These are phyloP conservation scores for Clusia tigrina DNA, from an alignment of 2,888 invertebrate species.

Conservation along the genomic window DNA sequence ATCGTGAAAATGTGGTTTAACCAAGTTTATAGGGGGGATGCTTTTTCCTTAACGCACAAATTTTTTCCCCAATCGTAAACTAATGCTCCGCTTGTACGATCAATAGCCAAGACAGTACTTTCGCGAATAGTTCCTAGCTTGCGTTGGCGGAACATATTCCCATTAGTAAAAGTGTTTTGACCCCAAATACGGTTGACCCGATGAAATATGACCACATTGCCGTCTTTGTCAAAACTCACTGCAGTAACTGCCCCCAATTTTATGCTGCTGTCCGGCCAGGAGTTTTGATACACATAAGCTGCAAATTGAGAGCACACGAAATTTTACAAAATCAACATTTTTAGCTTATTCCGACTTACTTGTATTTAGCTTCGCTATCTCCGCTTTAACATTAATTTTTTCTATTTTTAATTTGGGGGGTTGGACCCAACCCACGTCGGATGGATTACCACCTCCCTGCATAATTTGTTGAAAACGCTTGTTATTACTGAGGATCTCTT, in stretches of 20 bases:
- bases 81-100: conserved; percentile 69
- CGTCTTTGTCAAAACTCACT: conserved; percentile 77
- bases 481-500: conserved; percentile 40
- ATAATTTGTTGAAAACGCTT: conserved; percentile 60
- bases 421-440: conserved; percentile 54
- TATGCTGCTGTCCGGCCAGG: conserved; percentile 68
- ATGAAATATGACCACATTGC: conserved; percentile 83
- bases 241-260: conserved; percentile 81
- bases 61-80: conserved; percentile 75
- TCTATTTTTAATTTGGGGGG: conserved; percentile 48
- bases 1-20: conserved; percentile 10
- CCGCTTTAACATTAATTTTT: conserved; percentile 54
- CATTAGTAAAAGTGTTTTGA: conserved; percentile 67
- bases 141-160: conserved; percentile 68
- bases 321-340: background rate
- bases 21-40: background rate
- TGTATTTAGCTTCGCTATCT: conserved; percentile 58
- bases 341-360: conserved; percentile 43
- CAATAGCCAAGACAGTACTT: conserved; percentile 72
- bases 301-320: background rate
- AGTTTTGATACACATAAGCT: conserved; percentile 68
- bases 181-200: conserved; percentile 76
- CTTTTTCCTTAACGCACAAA: conserved; percentile 63
- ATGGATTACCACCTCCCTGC: conserved; percentile 51
- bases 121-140: conserved; percentile 70